phyloP scores from a whole-genome alignment of 2,113 vertebrate genomes.

The Proterorhinus semilunaris region DNA sequence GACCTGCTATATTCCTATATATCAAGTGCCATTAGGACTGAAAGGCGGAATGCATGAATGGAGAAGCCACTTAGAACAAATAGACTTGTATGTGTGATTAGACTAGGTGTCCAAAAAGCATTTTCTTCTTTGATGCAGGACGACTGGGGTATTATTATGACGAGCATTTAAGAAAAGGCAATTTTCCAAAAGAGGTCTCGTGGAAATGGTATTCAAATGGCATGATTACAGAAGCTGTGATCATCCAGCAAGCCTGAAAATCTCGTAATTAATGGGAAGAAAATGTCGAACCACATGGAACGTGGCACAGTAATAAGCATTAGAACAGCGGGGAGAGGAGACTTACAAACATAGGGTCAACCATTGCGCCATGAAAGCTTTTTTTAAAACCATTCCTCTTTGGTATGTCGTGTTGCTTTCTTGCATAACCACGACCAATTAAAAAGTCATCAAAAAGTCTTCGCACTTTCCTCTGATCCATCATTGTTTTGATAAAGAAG shows the following conservation, averaged over 20 bases:
- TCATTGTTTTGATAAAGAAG: background rate
- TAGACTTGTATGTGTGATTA: conserved; percentile 16
- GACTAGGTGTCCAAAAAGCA: conserved; percentile 21
- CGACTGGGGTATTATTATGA: background rate
- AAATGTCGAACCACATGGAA: no score
- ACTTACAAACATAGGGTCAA: background rate
- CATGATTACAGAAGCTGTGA: background rate
- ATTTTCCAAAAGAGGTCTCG: conserved; percentile 38
- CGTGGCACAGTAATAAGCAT: no score
- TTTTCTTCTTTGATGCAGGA: conserved; percentile 37
- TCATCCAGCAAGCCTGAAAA: conserved; percentile 11
- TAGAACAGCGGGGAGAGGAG: background rate
- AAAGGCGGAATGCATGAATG: conserved; percentile 5
- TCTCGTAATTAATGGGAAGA: background rate
- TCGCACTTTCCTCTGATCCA: background rate
- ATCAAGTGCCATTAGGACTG: conserved; percentile 18
- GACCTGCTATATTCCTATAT: conserved; percentile 3
- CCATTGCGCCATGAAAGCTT: background rate
- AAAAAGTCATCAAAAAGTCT: conserved; percentile 3
- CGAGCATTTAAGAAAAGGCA: conserved; percentile 22
- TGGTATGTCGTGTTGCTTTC: background rate
- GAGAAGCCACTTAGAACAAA: conserved; percentile 31
- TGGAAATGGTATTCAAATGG: conserved; percentile 15
- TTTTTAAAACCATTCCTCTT: background rate
- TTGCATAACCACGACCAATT: background rate